Evolutionary conservation across 2,888 invertebrate species (phyloP).

Genomic region (Nebria brevicollis): DNA sequence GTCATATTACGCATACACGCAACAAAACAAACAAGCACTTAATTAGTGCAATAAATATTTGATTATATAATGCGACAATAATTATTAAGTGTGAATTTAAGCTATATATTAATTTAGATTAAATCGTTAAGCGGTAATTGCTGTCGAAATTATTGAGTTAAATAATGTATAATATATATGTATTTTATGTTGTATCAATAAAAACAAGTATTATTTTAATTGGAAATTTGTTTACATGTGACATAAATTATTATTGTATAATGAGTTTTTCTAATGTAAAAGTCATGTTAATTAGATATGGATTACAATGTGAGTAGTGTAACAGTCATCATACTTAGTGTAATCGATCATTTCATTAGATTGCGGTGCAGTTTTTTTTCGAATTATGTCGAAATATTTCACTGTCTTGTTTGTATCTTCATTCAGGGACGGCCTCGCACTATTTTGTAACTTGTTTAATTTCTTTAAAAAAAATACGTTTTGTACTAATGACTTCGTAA

Average conservation of each 20-base stretch:
- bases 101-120: neutral
- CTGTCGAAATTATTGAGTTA: neutral
- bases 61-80: neutral
- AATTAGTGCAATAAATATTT: neutral
- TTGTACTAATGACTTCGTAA: too few species aligned
- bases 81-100: neutral
- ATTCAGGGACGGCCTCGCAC: too few species aligned
- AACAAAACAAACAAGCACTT: neutral
- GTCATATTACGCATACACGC: neutral
- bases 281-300: neutral
- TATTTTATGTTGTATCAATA: neutral
- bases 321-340: neutral
- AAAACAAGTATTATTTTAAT: neutral
- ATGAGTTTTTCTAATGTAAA: neutral
- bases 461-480: too few species aligned
- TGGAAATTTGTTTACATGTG: neutral
- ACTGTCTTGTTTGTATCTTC: neutral
- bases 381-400: neutral
- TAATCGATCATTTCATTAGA: neutral
- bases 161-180: neutral
- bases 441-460: too few species aligned
- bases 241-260: neutral
- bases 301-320: neutral
- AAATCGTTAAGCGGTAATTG: neutral
- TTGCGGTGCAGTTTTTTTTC: neutral